These are phyloP conservation scores for Synanthedon andrenaeformis DNA, from an alignment of 2,888 invertebrate genomes.

Conservation along the genomic window DNA sequence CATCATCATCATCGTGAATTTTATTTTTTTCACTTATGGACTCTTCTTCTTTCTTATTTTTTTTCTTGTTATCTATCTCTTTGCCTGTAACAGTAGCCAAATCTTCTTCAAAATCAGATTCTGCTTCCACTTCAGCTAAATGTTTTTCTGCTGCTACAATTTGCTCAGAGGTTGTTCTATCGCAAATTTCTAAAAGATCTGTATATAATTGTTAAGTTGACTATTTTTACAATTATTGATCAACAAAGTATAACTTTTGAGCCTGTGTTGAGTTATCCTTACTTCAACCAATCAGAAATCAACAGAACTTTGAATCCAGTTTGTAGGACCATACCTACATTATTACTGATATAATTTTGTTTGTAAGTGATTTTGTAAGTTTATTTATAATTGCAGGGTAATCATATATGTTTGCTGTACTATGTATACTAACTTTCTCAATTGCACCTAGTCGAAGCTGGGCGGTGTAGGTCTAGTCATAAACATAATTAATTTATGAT, in stretches of 20 bases:
- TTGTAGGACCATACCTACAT: too few relatives aligned
- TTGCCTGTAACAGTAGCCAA: conserved; percentile 68
- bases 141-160: conserved; percentile 73
- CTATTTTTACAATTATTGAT: not conserved
- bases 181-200: conserved; percentile 82
- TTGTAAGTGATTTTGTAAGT: too few relatives aligned
- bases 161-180: conserved; percentile 73
- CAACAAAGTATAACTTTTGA: not conserved
- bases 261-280: too few relatives aligned
- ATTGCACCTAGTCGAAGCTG: too few relatives aligned
- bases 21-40: conserved; percentile 1
- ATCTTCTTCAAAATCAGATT: conserved; percentile 75
- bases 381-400: too few relatives aligned
- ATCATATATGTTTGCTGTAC: too few relatives aligned
- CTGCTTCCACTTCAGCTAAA: conserved; percentile 68
- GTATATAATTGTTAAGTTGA: conserved; percentile 3
- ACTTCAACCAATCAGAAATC: too few relatives aligned
- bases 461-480: too few relatives aligned
- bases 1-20: conserved; percentile 1
- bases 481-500: too few relatives aligned
- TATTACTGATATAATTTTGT: too few relatives aligned
- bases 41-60: conserved; percentile 11
- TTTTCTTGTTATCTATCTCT: conserved; percentile 26
- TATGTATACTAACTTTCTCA: too few relatives aligned
- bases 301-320: too few relatives aligned